Base-by-base conservation (phyloP, 2,113 vertebrate species). In the Smithornis capensis region DNA sequence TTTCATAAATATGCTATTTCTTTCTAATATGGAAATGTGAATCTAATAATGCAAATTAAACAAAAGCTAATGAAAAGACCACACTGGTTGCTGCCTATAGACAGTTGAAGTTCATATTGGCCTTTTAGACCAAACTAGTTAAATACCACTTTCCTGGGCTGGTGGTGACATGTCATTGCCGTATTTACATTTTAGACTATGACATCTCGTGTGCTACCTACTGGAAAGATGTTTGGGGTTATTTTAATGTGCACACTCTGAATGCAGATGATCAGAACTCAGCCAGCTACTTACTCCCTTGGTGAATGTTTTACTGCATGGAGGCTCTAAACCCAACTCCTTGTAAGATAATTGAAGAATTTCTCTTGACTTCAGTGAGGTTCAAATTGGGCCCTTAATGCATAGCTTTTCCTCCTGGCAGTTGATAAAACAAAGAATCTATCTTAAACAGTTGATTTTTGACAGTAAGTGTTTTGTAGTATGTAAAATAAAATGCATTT, bases 161-260 rank as follows among this genome's bases (percentile, higher is more conserved):
- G 57, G n/a, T 77, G 71, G 53, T 94, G 80, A 74, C 37, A 33
- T 37, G 53, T 42, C 44, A 64, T 74, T 40, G 42, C 62, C 77
- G 38, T 74, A 40, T 71, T 79, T 70, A 82, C 0, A 0, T 60
- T 83, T 83, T 29, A 74, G 57, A 40, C 73, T 62, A 74, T 0
- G 50, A 90, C 50, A 94, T 91, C 62, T 88, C 80, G 84, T 38
- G 37, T 93, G 57, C 89, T 89, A 88, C 69, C 93, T 92, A 64
- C 70, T 52, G 92, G 78, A 86, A 85, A 88, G 62, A 70, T 69
- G 44, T n/a, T 93, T 87, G 87, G 63, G n/a, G 21, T 86, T 94
- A 92, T 79, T 92, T 73, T 83, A 74, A 94, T 45, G 63, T 50
- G 49, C 55, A 50, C 0, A 1, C 53, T 77, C 8, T 56, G 49